These are phyloP conservation scores for Saccostrea cuccullata DNA, from an alignment of 1,140 invertebrate genomes.

Conservation along the genomic window DNA sequence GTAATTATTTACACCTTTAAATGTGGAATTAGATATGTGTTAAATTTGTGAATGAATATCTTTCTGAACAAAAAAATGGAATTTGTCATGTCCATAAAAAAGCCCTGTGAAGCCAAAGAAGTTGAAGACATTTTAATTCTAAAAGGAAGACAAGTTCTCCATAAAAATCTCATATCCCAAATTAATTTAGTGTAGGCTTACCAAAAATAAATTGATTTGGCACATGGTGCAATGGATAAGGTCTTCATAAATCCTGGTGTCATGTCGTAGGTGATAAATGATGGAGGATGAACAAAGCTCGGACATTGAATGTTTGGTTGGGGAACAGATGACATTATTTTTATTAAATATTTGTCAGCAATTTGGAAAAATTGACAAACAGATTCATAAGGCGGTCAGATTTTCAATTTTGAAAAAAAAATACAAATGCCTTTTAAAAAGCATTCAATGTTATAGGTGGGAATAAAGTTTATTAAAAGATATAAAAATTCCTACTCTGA, in stretches of 20 bases:
- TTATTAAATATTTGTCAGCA: conserved; percentile 15
- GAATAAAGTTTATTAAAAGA: too few species aligned
- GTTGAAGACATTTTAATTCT: conserved; percentile 8
- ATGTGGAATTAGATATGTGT: conserved; percentile 22
- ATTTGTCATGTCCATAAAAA: conserved; percentile 34
- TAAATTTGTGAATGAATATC: not conserved
- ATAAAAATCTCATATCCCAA: conserved; percentile 36
- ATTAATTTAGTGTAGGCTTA: conserved; percentile 36
- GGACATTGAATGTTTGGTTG: not conserved
- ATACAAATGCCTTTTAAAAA: not conserved
- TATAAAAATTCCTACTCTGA: too few species aligned
- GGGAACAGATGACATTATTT: not conserved
- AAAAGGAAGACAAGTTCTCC: not conserved
- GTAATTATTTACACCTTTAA: not conserved
- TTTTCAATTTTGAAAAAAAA: not conserved
- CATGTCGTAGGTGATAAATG: not conserved
- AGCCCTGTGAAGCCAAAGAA: not conserved
- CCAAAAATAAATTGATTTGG: conserved; percentile 36
- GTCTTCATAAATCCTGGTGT: conserved; percentile 22
- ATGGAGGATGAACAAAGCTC: not conserved
- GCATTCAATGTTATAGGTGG: not conserved
- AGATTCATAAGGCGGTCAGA: not conserved
- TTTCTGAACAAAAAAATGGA: conserved; percentile 13
- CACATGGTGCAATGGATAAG: conserved; percentile 32
- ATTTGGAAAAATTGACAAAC: not conserved